Percentiles rank a stretch among this genome's conserved stretches.
These are phyloP conservation scores for Drosophila tanythrix DNA, from an alignment of 2,888 invertebrate species.

Conservation along the genomic window DNA sequence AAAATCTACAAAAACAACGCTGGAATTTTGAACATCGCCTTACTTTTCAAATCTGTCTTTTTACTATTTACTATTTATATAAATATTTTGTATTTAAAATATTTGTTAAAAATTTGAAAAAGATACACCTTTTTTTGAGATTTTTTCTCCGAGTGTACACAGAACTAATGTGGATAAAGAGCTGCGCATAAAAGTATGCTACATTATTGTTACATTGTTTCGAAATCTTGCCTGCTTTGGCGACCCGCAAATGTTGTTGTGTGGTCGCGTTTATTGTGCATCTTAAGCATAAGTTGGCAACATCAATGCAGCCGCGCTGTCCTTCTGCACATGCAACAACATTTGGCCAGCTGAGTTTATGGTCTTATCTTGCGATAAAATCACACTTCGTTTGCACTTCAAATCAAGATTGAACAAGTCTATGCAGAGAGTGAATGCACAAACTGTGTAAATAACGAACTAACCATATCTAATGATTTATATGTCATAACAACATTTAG, in stretches of 20 bases:
- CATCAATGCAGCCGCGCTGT: conserved; percentile 18
- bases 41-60: too few relatives aligned
- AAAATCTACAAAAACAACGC: too few relatives aligned
- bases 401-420: not conserved
- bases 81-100: too few relatives aligned
- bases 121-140: too few relatives aligned
- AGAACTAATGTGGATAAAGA: not conserved
- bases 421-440: not conserved
- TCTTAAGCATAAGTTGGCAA: conserved; percentile 22
- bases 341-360: conserved; percentile 19
- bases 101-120: too few relatives aligned
- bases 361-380: not conserved
- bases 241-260: not conserved
- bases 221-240: not conserved
- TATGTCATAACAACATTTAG: not conserved
- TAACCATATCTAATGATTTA: not conserved
- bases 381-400: not conserved
- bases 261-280: not conserved
- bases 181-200: conserved; percentile 45
- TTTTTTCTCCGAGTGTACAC: not conserved
- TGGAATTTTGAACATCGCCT: too few relatives aligned
- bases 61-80: too few relatives aligned
- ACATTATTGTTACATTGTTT: conserved; percentile 22
- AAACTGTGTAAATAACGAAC: not conserved
- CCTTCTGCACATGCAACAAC: conserved; percentile 6